phyloP scores from a whole-genome alignment of 2,888 invertebrate species.

The Coleophora deauratella region DNA sequence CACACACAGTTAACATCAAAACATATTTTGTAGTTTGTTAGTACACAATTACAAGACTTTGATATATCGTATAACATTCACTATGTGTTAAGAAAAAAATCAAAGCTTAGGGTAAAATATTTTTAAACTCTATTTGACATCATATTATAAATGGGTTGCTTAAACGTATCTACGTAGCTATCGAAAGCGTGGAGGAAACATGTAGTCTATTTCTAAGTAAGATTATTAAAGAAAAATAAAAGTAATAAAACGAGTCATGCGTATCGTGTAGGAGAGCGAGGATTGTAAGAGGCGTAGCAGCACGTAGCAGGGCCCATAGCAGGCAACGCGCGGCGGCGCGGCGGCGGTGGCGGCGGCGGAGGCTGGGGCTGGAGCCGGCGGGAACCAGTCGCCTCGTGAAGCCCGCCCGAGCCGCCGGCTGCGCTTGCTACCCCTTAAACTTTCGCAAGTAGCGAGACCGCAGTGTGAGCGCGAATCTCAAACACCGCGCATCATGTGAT shows the following conservation, averaged over 20 bases:
- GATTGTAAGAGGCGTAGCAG: no score
- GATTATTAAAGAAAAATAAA: conserved; percentile 69
- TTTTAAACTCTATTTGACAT: no score
- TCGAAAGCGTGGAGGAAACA: conserved; percentile 29
- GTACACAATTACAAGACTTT: no score
- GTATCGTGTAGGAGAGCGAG: conserved; percentile 45
- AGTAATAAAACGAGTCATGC: conserved; percentile 64
- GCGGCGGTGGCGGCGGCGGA: conserved; percentile 42
- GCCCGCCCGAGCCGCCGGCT: conserved; percentile 20
- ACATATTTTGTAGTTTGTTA: no score
- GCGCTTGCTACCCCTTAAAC: conserved; percentile 18
- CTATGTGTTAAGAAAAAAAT: no score
- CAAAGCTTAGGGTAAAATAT: no score
- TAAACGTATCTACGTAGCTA: no score
- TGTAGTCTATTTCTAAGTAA: conserved; percentile 51
- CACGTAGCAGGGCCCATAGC: no score
- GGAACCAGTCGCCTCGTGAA: conserved; percentile 44
- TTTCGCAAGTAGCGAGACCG: conserved; percentile 15
- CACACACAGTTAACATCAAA: no score
- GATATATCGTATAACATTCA: no score
- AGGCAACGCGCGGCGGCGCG: conserved; percentile 34
- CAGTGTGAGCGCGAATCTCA: no score
- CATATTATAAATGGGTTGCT: no score
- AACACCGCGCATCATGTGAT: conserved; percentile 25
- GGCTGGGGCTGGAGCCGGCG: conserved; percentile 13